Evolutionary conservation across 2,888 invertebrate species (phyloP).

Genomic region (Ariolimax columbianus): DNA sequence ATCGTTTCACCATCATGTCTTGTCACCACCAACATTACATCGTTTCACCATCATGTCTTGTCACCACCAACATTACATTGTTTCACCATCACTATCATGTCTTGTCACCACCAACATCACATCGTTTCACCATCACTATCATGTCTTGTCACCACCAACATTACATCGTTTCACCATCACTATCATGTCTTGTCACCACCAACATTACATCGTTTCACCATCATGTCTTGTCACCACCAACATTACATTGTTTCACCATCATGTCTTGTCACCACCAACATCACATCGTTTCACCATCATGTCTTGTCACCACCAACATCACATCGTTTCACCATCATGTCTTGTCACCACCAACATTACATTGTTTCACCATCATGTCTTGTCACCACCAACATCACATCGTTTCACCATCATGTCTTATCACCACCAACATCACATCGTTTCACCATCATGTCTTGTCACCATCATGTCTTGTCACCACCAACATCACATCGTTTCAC

Average conservation of each 20-base stretch:
- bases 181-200: slow-evolving; percentile 52
- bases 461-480: neutral
- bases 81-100: too few relatives aligned
- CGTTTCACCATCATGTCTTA: neutral
- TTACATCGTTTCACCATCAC: too few relatives aligned
- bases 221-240: neutral
- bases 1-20: too few relatives aligned
- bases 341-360: neutral
- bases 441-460: too few relatives aligned
- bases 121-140: too few relatives aligned
- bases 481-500: neutral
- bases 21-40: too few relatives aligned
- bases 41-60: too few relatives aligned
- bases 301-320: neutral
- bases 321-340: too few relatives aligned
- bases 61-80: too few relatives aligned
- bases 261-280: neutral
- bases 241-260: neutral
- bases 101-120: too few relatives aligned
- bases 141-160: too few relatives aligned
- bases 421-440: neutral
- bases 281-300: neutral
- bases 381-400: neutral
- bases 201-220: slow-evolving; percentile 45
- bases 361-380: too few relatives aligned